Evolutionary conservation across 1,140 invertebrate species (phyloP), one percentile per base, ranked within the genome.

Genomic region (Tigriopus japonicus): DNA sequence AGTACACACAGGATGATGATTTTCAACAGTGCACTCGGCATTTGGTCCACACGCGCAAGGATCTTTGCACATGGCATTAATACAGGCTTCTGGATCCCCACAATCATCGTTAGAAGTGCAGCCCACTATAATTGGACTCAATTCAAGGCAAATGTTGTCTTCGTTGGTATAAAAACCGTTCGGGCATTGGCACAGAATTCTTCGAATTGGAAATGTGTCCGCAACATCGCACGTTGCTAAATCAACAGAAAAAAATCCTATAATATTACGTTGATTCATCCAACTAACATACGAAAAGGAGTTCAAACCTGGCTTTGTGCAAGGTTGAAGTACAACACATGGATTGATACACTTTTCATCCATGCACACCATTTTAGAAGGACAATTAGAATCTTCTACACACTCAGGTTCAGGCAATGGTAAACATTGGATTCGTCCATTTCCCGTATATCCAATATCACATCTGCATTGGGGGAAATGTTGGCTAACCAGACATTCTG

Each of bases 101-200:
- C 68, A 69, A 45, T 69, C 64, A 17, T 63, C 56, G 59, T 69
- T 62, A 14, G 45, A 42, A 23, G 49, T 42, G 55, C 68, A 69
- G 14, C 49, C 51, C n/a, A 66, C 62, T 42, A 60, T 62, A 52
- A 67, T 65, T 9, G 62, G 60, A 42, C 63, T 60, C 21, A 65
- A 23, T 63, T 80, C 75, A 64, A 78, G 78, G 68, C 87, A 91
- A 66, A 81, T 75, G 55, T 83, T 85, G 61, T 78, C 78, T 62
- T 81, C 74, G 67, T 87, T 80, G 0, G 85, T 87, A 0, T 87
- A 79, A 53, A 63, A 64, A 21, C 67, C 68, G 49, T 68, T 68
- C 17, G 87, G 86, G 67, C 88, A 92, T 0, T 83, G 77, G 66
- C 89, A 93, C 12, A 87, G 76, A 85, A 92, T 87, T 0, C 87